Percentiles rank a stretch among this genome's conserved stretches.
Evolutionary conservation across 2,113 vertebrate species (phyloP).

Genomic region (Salvelinus sp.): DNA sequence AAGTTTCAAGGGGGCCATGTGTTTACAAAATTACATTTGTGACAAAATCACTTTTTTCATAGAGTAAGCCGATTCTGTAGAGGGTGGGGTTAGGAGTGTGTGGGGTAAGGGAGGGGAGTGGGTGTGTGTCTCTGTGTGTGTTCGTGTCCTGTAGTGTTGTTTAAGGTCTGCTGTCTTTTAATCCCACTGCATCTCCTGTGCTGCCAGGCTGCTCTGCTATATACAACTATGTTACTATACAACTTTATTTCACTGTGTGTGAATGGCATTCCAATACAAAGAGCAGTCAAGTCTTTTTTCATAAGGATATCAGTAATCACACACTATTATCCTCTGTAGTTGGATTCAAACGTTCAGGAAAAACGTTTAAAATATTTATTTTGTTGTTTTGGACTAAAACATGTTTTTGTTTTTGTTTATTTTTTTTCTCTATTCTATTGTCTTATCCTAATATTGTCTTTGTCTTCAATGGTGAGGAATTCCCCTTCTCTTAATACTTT

Average conservation of each 20-base stretch:
- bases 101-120: constrained; percentile 40
- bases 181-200: constrained; percentile 68
- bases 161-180: constrained; percentile 70
- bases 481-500: constrained; percentile 99
- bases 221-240: constrained; percentile 60
- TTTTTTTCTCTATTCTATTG: constrained; percentile 78
- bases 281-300: constrained; percentile 47
- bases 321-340: constrained; percentile 61
- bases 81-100: constrained; percentile 34
- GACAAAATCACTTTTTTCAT: constrained; percentile 80
- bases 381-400: constrained; percentile 79
- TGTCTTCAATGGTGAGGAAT: constrained; percentile 99
- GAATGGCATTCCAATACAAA: constrained; percentile 62
- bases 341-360: constrained; percentile 81
- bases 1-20: constrained; percentile 82
- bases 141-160: constrained; percentile 61
- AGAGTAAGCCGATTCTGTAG: constrained; percentile 81
- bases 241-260: constrained; percentile 65
- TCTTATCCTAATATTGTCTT: constrained; percentile 99
- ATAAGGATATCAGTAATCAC: constrained; percentile 61
- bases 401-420: constrained; percentile 70
- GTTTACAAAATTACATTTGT: constrained; percentile 78
- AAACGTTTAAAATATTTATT: constrained; percentile 73
- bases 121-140: constrained; percentile 24
- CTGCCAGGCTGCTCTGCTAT: constrained; percentile 79